Evolutionary conservation across 2,888 invertebrate species (phyloP), one percentile per base, ranked within the genome.

Genomic region (Lysandra coridon): DNA sequence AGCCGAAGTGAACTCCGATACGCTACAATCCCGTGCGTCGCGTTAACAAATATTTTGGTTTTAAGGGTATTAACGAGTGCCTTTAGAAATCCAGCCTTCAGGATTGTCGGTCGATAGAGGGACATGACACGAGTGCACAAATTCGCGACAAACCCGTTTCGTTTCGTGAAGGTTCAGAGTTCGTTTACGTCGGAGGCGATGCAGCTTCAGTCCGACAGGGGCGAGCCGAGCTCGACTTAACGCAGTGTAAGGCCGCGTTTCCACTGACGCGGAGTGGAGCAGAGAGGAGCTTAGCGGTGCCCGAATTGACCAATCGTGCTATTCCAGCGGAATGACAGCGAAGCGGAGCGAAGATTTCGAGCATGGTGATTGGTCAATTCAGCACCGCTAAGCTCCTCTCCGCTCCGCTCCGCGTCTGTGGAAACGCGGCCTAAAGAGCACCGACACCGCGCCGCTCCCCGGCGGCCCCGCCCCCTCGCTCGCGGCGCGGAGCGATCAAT

Each of bases 51-150:
- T 85, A 84, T 86, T 90, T 86, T 87, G 85, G 89, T 87, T 90
- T 82, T 85, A 84, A 84, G 91, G 91, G 92, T 92, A 90, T 89
- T 88, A 92, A 92, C 92, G 89, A 94, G 94, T 94, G 94, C 94
- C 94, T 94, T 94, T 90, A 89, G 88, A 90, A 91, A 90, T 92
- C 93, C 93, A 93, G 94, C 93, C 93, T 93, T 93, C 91, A 88
- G 92, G 91, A 90, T 91, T 89, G 90, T 91, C 89, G 90, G 90
- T 90, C 88, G 91, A 89, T 89, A 86, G 86, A 87, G 85, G 87
- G 87, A 89, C 87, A 86, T 86, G 86, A 87, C 86, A 85, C 84
- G 85, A 83, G 83, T 84, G 84, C 85, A 85, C 84, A 84, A 87
- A 84, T 86, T 84, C 83, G 83, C 85, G 84, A 75, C 53, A 85